A percentile compares a stretch with the other conserved stretches of the same genome.
phyloP scores from a whole-genome alignment of 2,797 vertebrate species.

The Enoplosus armatus region DNA sequence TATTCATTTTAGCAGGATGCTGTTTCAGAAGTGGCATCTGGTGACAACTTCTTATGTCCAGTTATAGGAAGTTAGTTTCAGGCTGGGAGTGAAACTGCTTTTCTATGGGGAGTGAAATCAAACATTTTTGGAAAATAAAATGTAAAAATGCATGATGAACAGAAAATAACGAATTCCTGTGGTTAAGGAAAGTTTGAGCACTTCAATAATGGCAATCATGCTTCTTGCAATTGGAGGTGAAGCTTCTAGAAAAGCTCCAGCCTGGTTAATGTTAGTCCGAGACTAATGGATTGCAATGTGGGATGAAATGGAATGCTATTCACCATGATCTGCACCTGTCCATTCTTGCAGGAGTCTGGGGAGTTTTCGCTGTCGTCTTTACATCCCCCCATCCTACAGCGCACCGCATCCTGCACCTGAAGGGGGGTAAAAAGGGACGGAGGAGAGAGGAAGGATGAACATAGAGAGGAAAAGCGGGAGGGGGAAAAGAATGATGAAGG shows the following conservation, averaged over 20 bases:
- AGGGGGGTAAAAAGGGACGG: not conserved
- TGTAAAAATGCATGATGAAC: slow-evolving; percentile 33
- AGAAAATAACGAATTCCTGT: slow-evolving; percentile 29
- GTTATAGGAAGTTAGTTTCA: slow-evolving; percentile 19
- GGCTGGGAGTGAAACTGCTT: slow-evolving; percentile 1
- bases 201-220: slow-evolving; percentile 34
- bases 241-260: slow-evolving; percentile 19
- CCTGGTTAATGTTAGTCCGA: slow-evolving; percentile 27
- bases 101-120: slow-evolving; percentile 5
- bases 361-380: slow-evolving; percentile 99
- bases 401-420: slow-evolving; percentile 98
- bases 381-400: slow-evolving; percentile 96
- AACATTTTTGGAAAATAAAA: slow-evolving; percentile 5
- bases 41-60: not conserved
- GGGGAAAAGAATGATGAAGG: slow-evolving; percentile 13
- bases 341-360: slow-evolving; percentile 98
- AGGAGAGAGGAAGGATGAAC: slow-evolving; percentile 2
- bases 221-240: slow-evolving; percentile 20
- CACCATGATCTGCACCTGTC: slow-evolving; percentile 99
- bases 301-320: slow-evolving; percentile 90
- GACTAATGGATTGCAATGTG: slow-evolving; percentile 53
- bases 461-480: slow-evolving; percentile 10
- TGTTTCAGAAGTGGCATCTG: not conserved
- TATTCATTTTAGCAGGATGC: not conserved
- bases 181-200: slow-evolving; percentile 19